Evolutionary conservation across 2,888 invertebrate species (phyloP), one percentile per base, ranked within the genome.

Genomic region (Drosophila percnosoma): DNA sequence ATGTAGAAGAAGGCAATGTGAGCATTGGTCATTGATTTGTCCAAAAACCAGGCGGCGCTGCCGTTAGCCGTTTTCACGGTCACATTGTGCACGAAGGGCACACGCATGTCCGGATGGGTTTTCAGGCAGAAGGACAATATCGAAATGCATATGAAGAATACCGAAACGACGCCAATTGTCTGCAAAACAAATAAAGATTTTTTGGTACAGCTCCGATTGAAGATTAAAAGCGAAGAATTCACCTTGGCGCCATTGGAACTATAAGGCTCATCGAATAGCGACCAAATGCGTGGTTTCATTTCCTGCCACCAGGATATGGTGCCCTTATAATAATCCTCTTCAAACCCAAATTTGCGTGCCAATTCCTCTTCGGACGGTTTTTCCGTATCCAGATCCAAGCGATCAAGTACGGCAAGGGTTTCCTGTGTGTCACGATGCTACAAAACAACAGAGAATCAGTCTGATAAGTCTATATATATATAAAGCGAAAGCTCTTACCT

Each of bases 101-200:
- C 97, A 91, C 99, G 95, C 97, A 99, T 97, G 94, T 98, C 99
- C 80, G 99, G 99, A 94, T 99, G 99, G 55, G 99, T 99, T 95
- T 99, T 99, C 93, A 99, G 95, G 94, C 99, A 99, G 95, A 99
- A 99, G 88, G 99, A 99, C 93, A 99, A 95, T 93, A 99, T 99
- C 85, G 99, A 99, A 85, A 99, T 97, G 94, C 99, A 98, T 94
- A 99, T 99, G 96, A 99, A 99, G 95, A 99, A 99, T 92, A 99
- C 99, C 83, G 99, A 99, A 93, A 99, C 96, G 82, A 99, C 97
- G 89, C 99, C 99, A 93, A 99, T 97, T 91, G 99, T 97, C 99
- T 99, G 96, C 4, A 75, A 64, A 24, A n/a, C 24, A 24, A 62
- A 21, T 6, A 11, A 54, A 33, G 0, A 24, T 1, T 27, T 68